Evolutionary conservation across 2,888 invertebrate species (phyloP).

Genomic region (Drosophila multiciliata): DNA sequence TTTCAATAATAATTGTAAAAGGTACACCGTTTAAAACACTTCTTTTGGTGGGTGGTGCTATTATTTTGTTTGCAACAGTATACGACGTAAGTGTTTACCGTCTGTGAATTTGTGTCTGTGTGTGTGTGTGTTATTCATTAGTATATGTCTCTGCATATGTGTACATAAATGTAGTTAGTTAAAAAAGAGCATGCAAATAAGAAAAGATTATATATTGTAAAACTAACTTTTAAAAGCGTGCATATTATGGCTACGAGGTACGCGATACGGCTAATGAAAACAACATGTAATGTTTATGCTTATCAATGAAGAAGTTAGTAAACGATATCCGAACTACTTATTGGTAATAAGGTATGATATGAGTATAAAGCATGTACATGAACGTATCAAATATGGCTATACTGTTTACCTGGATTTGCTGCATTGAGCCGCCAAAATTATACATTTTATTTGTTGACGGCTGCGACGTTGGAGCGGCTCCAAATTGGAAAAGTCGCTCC

Average conservation of each 20-base stretch:
- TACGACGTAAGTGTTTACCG: background rate
- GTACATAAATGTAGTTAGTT: background rate
- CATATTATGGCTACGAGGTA: background rate
- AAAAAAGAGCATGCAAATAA: background rate
- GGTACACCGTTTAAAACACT: too few relatives aligned
- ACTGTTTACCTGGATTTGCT: slow-evolving; percentile 64
- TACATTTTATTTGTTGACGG: slow-evolving; percentile 44
- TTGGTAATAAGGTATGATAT: too few relatives aligned
- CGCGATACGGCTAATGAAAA: background rate
- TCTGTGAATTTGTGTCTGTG: background rate
- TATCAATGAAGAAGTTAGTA: background rate
- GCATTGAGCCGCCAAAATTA: slow-evolving; percentile 50
- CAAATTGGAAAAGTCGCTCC: slow-evolving; percentile 62
- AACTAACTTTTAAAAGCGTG: background rate
- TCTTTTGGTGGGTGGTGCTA: background rate
- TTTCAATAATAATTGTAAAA: background rate
- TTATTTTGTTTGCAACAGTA: background rate
- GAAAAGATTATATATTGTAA: background rate
- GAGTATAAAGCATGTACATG: background rate
- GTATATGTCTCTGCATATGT: background rate
- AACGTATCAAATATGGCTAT: background rate
- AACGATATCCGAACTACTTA: background rate
- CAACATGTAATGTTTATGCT: background rate
- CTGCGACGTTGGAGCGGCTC: slow-evolving; percentile 26
- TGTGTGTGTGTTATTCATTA: background rate